phyloP scores from a whole-genome alignment of 1,140 invertebrate genomes.

The Pomacea maculata region DNA sequence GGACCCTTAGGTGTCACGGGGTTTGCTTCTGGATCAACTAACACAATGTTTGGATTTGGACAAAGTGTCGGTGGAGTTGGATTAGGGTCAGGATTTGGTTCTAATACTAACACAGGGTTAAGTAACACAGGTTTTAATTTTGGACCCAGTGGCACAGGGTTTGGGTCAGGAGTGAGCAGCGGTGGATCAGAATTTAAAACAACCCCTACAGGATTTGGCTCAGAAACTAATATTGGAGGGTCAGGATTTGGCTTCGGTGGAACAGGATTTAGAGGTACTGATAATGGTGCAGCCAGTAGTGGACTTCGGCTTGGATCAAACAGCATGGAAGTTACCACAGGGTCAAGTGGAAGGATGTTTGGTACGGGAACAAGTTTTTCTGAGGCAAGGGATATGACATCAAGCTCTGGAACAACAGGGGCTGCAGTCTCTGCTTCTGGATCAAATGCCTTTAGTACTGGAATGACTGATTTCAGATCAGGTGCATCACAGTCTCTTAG shows the following conservation, averaged over 20 bases:
- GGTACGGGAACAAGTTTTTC: too few species aligned
- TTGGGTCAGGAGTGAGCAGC: conserved; percentile 13
- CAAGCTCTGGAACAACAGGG: too few species aligned
- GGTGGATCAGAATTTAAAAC: conserved; percentile 21
- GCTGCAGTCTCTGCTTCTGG: too few species aligned
- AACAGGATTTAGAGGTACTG: neutral
- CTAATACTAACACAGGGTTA: neutral
- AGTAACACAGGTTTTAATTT: neutral
- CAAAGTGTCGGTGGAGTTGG: neutral
- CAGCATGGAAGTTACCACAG: too few species aligned
- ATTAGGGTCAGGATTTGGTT: conserved; percentile 18
- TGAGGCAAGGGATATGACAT: too few species aligned
- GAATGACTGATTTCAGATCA: neutral
- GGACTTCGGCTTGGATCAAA: neutral
- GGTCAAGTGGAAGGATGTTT: too few species aligned
- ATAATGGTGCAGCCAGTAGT: neutral
- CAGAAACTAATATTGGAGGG: neutral
- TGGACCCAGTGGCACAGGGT: neutral
- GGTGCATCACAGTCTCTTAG: neutral
- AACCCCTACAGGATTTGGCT: neutral
- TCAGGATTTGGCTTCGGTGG: conserved; percentile 16
- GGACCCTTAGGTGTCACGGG: conserved; percentile 10
- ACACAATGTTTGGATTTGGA: conserved; percentile 17
- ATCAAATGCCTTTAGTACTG: neutral
- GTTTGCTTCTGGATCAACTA: neutral